Evolutionary conservation across 2,113 vertebrate species (phyloP).

Genomic region (Struthidea cinerea): DNA sequence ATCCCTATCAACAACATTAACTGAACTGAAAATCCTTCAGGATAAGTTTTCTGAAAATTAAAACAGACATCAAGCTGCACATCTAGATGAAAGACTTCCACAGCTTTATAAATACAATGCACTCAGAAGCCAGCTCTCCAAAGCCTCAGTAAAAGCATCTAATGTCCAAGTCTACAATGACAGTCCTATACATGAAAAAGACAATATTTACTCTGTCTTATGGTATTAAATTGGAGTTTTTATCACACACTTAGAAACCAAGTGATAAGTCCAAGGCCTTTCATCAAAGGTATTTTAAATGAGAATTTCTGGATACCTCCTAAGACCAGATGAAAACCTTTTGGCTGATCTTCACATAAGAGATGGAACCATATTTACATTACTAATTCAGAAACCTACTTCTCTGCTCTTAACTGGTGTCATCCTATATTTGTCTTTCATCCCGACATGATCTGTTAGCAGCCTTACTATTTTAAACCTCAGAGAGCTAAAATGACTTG

Average conservation of each 20-base stretch:
- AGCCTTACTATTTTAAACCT: not conserved
- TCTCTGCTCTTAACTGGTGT: not conserved
- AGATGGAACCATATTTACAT: not conserved
- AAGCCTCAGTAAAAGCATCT: not conserved
- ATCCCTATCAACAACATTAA: not conserved
- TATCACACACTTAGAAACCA: not conserved
- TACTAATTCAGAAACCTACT: not conserved
- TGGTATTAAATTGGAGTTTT: not conserved
- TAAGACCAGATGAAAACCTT: not conserved
- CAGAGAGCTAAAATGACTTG: not conserved
- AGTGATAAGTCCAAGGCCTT: not conserved
- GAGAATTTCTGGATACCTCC: not conserved
- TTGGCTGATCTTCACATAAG: not conserved
- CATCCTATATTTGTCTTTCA: not conserved
- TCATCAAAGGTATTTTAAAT: not conserved
- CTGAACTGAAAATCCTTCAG: not conserved
- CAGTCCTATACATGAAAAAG: not conserved
- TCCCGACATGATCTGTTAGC: not conserved
- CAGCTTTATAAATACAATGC: not conserved
- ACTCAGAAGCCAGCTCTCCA: not conserved
- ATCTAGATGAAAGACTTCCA: not conserved
- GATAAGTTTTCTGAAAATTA: not conserved
- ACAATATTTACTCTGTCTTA: not conserved
- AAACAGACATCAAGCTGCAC: not conserved
- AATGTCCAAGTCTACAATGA: not conserved